A percentile compares a stretch with the other conserved stretches of the same genome.
Conservation (phyloP, 1,140 invertebrate species). For the Planococcus citri region DNA sequence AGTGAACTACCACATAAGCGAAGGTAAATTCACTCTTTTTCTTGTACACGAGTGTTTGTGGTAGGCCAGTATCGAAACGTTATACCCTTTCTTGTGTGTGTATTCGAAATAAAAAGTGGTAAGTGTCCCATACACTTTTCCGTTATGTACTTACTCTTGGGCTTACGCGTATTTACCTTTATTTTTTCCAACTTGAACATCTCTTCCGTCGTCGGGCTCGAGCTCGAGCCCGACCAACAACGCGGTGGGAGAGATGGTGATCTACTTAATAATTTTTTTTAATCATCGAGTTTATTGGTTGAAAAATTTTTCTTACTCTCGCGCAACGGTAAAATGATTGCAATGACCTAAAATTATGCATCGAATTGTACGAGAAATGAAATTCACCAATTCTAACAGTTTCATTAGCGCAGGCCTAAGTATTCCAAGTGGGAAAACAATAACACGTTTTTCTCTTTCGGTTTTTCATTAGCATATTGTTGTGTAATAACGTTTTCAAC, state of each 20-base stretch:
- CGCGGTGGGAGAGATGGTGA: neutral
- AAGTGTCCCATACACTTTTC: constrained; percentile 12
- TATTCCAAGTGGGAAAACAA: no score
- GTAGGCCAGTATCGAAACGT: constrained; percentile 15
- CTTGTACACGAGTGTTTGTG: neutral
- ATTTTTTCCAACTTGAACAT: no score
- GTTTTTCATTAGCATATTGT: no score
- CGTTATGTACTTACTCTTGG: neutral
- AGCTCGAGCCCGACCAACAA: no score
- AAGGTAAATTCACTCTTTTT: constrained; percentile 17
- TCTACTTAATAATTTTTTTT: neutral
- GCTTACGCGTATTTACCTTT: no score
- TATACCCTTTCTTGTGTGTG: neutral
- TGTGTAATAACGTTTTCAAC: no score
- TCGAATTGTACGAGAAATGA: neutral
- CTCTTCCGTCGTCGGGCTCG: no score
- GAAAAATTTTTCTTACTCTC: neutral
- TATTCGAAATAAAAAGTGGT: constrained; percentile 6
- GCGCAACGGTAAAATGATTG: neutral
- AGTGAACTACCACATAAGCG: constrained; percentile 19
- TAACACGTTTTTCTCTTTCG: no score
- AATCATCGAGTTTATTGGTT: neutral
- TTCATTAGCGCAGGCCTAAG: no score
- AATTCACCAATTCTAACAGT: no score
- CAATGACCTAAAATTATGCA: neutral